phyloP scores from a whole-genome alignment of 2,113 vertebrate species.

The Ivindomyrus marchei region DNA sequence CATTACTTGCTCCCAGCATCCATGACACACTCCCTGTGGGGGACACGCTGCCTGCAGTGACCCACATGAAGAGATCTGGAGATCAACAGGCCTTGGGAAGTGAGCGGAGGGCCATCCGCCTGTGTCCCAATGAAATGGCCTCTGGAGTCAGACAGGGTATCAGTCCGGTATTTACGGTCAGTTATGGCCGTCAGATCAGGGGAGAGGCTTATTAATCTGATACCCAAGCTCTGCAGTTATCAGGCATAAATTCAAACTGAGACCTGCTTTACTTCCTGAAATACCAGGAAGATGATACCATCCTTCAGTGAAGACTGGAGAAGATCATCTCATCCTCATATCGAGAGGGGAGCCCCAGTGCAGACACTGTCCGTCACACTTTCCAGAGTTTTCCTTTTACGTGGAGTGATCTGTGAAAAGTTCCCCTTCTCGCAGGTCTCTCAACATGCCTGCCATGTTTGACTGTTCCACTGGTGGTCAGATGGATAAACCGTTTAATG shows the following conservation, averaged over 20 bases:
- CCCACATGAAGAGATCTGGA: background rate
- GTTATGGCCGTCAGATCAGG: background rate
- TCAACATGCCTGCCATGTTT: background rate
- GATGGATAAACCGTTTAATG: background rate
- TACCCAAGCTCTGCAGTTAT: background rate
- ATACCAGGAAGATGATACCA: background rate
- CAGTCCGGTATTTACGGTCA: background rate
- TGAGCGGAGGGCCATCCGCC: background rate
- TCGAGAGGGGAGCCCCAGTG: background rate
- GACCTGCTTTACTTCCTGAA: background rate
- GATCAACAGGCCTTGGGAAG: background rate
- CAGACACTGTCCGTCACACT: background rate
- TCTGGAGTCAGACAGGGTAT: background rate
- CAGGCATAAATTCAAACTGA: background rate
- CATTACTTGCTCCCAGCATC: background rate
- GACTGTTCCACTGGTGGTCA: background rate
- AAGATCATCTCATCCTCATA: background rate
- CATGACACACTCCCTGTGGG: background rate
- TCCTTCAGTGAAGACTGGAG: background rate
- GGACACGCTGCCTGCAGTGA: background rate
- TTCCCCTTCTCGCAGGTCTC: background rate
- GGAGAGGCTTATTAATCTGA: background rate
- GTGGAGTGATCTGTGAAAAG: background rate
- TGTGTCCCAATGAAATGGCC: background rate
- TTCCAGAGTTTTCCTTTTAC: background rate